A percentile compares a stretch with the other conserved stretches of the same genome.
Evolutionary conservation across 1,140 invertebrate species (phyloP).

Genomic region (Leptinotarsa defecta): DNA sequence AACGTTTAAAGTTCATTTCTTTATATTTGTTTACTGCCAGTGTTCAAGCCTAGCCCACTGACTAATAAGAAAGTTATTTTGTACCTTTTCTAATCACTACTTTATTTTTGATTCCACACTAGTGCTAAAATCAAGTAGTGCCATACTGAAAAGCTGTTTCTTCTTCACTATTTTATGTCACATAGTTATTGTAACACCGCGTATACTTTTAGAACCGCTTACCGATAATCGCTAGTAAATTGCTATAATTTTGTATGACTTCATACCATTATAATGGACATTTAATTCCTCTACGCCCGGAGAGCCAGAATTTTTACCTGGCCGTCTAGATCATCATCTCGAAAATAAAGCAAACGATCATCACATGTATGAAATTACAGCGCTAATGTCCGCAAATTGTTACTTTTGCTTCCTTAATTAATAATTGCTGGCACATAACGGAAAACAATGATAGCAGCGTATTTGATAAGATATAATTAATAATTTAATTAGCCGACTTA

Average conservation of each 20-base stretch:
- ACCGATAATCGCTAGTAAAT: conserved; percentile 38
- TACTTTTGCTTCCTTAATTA: conserved; percentile 28
- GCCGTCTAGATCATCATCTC: conserved; percentile 7
- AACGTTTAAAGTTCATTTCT: too few relatives aligned
- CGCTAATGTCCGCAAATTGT: conserved; percentile 28
- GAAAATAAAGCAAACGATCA: conserved; percentile 21
- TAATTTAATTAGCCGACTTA: conserved; percentile 18
- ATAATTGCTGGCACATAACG: conserved; percentile 15
- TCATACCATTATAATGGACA: conserved; percentile 42
- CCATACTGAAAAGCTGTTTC: too few relatives aligned
- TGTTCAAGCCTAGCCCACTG: too few relatives aligned
- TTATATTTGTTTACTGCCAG: too few relatives aligned
- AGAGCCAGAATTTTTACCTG: conserved; percentile 37
- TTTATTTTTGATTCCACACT: too few relatives aligned
- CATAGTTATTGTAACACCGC: neutral
- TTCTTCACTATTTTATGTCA: too few relatives aligned
- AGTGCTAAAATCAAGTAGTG: too few relatives aligned
- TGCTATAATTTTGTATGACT: conserved; percentile 42
- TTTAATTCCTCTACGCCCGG: conserved; percentile 37
- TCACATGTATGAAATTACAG: conserved; percentile 21
- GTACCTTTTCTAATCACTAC: too few relatives aligned
- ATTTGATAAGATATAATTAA: conserved; percentile 23
- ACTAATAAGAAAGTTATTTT: too few relatives aligned
- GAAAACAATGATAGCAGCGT: conserved; percentile 4
- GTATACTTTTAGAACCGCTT: conserved; percentile 26